These are phyloP conservation scores for Pseudomyrmex dendroicus DNA, from an alignment of 1,140 invertebrate species.

Conservation along the genomic window DNA sequence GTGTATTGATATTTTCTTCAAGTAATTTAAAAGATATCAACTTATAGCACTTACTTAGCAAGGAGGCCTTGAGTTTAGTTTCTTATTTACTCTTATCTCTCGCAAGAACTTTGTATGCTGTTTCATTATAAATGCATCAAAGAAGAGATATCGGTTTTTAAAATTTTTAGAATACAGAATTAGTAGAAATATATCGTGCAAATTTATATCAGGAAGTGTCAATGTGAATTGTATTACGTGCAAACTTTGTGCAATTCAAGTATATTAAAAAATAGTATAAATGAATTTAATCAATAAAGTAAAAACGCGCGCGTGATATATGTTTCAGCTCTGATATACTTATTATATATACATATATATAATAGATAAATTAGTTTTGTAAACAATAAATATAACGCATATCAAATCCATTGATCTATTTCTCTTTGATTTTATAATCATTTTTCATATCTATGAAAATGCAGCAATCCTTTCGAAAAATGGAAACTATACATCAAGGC, in stretches of 20 bases:
- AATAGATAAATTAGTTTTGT: constrained; percentile 47
- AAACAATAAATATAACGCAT: constrained; percentile 54
- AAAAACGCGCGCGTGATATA: background rate
- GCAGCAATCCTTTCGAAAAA: constrained; percentile 11
- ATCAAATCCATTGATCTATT: constrained; percentile 51
- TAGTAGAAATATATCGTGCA: too few species aligned
- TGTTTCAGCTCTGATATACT: background rate
- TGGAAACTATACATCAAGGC: constrained; percentile 71
- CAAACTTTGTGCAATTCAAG: too few species aligned
- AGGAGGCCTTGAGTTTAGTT: constrained; percentile 77
- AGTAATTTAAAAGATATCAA: constrained; percentile 66
- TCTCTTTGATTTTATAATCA: constrained; percentile 50
- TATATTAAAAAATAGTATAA: constrained; percentile 1
- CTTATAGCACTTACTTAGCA: constrained; percentile 60
- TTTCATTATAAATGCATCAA: constrained; percentile 15
- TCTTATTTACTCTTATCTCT: constrained; percentile 42
- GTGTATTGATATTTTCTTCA: constrained; percentile 74
- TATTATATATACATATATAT: constrained; percentile 32
- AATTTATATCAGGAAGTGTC: too few species aligned
- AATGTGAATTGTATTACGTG: too few species aligned
- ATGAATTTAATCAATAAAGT: constrained; percentile 9
- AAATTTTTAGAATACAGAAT: background rate
- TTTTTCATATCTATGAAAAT: constrained; percentile 26
- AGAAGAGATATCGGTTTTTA: background rate
- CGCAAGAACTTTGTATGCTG: constrained; percentile 20